Base-by-base conservation (phyloP, 2,113 vertebrate genomes). In the Corynorhinus townsendii region DNA sequence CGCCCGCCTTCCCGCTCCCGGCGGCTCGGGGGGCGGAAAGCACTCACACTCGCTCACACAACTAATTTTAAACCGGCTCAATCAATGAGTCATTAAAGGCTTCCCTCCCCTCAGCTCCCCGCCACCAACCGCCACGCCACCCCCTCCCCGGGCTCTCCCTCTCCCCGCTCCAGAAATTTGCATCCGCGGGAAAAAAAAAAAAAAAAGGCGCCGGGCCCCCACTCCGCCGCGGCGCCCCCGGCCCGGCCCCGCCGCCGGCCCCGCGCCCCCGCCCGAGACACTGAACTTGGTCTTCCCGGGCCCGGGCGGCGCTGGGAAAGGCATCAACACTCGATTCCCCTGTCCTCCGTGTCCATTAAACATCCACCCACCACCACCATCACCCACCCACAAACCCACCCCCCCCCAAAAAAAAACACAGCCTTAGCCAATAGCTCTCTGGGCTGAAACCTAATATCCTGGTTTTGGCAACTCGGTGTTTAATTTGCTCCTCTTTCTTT, bases 401-500 rank as follows among this genome's bases (percentile, higher is more conserved):
- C 97, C 97, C 95, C 95, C 49, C 0, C 5, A 5, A n/a, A 94
- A 97, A 98, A 98, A 98, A 98, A 98, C 97, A 98, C 98, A 97
- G 98, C 97, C 98, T 96, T 97, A 98, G 98, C 98, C 98, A 98
- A 98, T 98, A 98, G 98, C 98, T 98, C 98, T 98, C 98, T 97
- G 98, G 98, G 98, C 98, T 99, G 99, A 99, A 99, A 99, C 99
- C 99, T 99, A 99, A 99, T 99, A 99, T 99, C 99, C 99, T 99
- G 99, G 99, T 99, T 99, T 99, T 99, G 99, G 99, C 99, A 99
- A 99, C 99, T 99, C 98, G 98, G 97, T 95, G 98, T 99, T 99
- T 99, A 99, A 99, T 99, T 99, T 99, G 99, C 99, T 99, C 99
- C 99, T 99, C 99, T 99, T 98, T 98, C 97, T 98, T 97, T 98